Percentiles rank a stretch among this genome's conserved stretches.
phyloP scores from a whole-genome alignment of 2,113 vertebrate genomes.

The Pseudorhombus dupliciocellatus region DNA sequence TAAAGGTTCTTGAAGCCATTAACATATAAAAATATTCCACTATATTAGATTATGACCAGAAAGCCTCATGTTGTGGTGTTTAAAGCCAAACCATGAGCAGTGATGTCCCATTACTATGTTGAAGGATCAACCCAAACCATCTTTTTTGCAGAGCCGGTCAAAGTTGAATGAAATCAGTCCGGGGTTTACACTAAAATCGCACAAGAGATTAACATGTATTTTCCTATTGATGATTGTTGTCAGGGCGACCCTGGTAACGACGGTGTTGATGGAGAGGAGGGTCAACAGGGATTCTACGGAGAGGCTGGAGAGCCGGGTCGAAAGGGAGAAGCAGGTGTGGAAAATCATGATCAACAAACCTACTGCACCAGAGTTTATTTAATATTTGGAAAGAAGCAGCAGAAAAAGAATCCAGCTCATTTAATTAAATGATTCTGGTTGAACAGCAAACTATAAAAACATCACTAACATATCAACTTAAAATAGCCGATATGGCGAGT shows the following conservation, averaged over 20 bases:
- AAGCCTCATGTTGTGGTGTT: conserved; percentile 41
- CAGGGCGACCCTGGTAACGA: conserved; percentile 80
- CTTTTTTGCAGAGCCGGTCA: conserved; percentile 19
- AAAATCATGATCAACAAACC: conserved; percentile 1
- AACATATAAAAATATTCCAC: conserved; percentile 54
- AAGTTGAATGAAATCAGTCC: conserved; percentile 7
- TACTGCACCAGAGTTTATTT: conserved; percentile 13
- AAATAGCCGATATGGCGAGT: not conserved
- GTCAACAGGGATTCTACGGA: conserved; percentile 80
- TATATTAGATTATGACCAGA: conserved; percentile 46
- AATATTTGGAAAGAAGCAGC: not conserved
- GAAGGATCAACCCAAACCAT: conserved; percentile 17
- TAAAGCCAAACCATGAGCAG: conserved; percentile 34
- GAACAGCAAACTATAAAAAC: conserved; percentile 2
- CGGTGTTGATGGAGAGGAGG: conserved; percentile 76
- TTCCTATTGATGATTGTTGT: conserved; percentile 53
- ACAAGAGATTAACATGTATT: conserved; percentile 42
- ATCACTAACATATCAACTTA: not conserved
- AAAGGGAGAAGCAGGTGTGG: conserved; percentile 75
- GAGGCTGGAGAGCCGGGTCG: conserved; percentile 79
- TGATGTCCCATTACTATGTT: conserved; percentile 10
- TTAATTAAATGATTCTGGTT: not conserved
- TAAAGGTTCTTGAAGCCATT: conserved; percentile 61
- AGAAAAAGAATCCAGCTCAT: not conserved
- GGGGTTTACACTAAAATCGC: conserved; percentile 16